Conservation (phyloP, 2,888 invertebrate species). For the Agonopterix heracliana region DNA sequence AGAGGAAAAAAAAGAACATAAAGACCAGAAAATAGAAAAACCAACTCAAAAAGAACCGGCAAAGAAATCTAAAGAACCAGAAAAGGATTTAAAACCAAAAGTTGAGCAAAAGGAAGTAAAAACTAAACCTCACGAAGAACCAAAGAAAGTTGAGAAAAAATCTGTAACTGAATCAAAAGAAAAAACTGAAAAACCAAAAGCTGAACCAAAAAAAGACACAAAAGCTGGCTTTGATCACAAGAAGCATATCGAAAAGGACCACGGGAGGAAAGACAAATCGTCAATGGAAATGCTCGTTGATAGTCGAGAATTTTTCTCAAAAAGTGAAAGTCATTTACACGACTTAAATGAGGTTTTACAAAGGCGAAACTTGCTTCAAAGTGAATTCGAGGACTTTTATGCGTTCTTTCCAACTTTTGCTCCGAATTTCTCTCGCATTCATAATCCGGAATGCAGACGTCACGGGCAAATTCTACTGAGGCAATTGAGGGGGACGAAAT, state of each 20-base stretch:
- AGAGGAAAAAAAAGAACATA: conserved; percentile 8
- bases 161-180: conserved; percentile 19
- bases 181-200: conserved; percentile 19
- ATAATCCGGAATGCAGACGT: conserved; percentile 79
- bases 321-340: conserved; percentile 42
- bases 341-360: conserved; percentile 55
- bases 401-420: conserved; percentile 81
- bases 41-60: background rate
- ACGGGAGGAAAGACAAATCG: conserved; percentile 25
- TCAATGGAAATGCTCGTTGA: conserved; percentile 27
- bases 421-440: conserved; percentile 79
- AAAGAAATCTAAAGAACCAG: conserved; percentile 12
- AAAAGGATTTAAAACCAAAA: conserved; percentile 5
- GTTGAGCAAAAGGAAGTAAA: background rate
- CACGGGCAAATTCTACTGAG: conserved; percentile 81
- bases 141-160: conserved; percentile 16
- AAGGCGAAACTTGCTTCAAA: conserved; percentile 61
- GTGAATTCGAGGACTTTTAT: conserved; percentile 78
- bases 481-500: conserved; percentile 80
- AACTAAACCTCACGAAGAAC: conserved; percentile 9
- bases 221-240: conserved; percentile 1
- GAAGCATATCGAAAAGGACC: conserved; percentile 19
- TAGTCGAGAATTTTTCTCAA: conserved; percentile 29
- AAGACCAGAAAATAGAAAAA: background rate
- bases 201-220: conserved; percentile 20